phyloP scores from a whole-genome alignment of 1,140 invertebrate species.

The Doryteuthis pealeii region DNA sequence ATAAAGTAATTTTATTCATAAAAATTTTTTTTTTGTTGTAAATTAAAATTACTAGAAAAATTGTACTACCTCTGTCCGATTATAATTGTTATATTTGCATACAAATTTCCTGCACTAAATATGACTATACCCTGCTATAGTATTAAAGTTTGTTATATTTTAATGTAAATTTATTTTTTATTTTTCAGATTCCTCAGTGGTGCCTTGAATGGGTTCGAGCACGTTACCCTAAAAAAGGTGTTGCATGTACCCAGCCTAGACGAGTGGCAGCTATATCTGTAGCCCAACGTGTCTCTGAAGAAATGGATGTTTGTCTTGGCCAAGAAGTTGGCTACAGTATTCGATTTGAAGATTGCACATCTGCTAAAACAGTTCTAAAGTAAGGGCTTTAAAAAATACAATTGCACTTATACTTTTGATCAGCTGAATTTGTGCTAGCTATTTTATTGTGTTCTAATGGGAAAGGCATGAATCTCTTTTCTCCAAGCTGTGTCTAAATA shows the following conservation, averaged over 20 bases:
- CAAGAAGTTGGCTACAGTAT: constrained; percentile 99
- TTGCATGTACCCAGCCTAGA: constrained; percentile 96
- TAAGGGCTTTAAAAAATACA: too few relatives aligned
- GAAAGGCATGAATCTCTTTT: too few relatives aligned
- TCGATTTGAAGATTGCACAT: constrained; percentile 99
- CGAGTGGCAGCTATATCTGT: constrained; percentile 99
- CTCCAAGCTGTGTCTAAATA: too few relatives aligned
- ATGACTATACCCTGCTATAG: too few relatives aligned
- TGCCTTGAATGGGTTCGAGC: constrained; percentile 83
- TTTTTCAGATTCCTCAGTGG: constrained; percentile 71
- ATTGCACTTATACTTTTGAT: constrained; percentile 4
- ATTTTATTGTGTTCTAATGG: not conserved
- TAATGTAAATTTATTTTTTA: constrained; percentile 11
- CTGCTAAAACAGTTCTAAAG: constrained; percentile 85
- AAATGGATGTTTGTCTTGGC: constrained; percentile 97
- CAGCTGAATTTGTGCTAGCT: not conserved
- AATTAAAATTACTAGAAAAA: too few relatives aligned
- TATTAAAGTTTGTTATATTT: too few relatives aligned
- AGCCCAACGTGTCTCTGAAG: constrained; percentile 95
- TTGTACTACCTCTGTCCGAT: too few relatives aligned
- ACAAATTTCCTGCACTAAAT: too few relatives aligned
- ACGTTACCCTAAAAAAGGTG: constrained; percentile 71
- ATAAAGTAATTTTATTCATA: too few relatives aligned
- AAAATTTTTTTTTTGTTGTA: too few relatives aligned
- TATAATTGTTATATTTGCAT: too few relatives aligned